These are phyloP conservation scores for Calvadosia cruxmelitensis DNA, from an alignment of 30 jellyfish, hydroid and myxozoan species.

Conservation along the genomic window DNA sequence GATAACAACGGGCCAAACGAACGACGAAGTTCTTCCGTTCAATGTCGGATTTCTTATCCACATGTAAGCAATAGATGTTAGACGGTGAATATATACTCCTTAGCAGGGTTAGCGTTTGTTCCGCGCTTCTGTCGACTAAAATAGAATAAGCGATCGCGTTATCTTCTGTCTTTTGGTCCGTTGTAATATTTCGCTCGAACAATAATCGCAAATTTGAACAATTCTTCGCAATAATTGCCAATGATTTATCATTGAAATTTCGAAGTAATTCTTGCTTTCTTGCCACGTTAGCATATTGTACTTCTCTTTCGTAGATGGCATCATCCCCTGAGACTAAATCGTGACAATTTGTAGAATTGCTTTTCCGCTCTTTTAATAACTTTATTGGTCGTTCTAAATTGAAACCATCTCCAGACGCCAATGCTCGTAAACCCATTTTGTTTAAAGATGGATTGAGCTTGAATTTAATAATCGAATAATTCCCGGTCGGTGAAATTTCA, in stretches of 20 bases:
- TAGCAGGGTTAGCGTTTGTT: constrained; percentile 68
- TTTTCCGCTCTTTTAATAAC: too few species aligned
- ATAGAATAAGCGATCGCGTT: constrained; percentile 66
- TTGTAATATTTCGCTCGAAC: not conserved
- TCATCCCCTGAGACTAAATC: not conserved
- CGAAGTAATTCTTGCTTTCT: not conserved
- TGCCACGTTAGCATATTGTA: not conserved
- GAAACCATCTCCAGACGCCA: not conserved
- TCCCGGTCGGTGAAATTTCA: too few species aligned
- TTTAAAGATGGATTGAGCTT: not conserved
- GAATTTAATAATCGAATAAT: not conserved
- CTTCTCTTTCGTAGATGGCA: not conserved
- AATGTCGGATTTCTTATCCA: constrained; percentile 35
- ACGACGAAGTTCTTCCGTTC: constrained; percentile 11
- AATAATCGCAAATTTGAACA: not conserved
- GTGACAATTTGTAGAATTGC: not conserved
- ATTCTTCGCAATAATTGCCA: not conserved
- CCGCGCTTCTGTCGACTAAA: constrained; percentile 71
- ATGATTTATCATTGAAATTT: not conserved
- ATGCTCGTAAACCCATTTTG: not conserved
- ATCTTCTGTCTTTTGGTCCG: not conserved
- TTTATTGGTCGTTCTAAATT: not conserved
- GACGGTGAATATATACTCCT: constrained; percentile 61
- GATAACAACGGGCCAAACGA: constrained; percentile 37
- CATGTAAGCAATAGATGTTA: constrained; percentile 72